Base-by-base conservation (phyloP, 2,113 vertebrate genomes). In the Oreocharis arfaki region DNA sequence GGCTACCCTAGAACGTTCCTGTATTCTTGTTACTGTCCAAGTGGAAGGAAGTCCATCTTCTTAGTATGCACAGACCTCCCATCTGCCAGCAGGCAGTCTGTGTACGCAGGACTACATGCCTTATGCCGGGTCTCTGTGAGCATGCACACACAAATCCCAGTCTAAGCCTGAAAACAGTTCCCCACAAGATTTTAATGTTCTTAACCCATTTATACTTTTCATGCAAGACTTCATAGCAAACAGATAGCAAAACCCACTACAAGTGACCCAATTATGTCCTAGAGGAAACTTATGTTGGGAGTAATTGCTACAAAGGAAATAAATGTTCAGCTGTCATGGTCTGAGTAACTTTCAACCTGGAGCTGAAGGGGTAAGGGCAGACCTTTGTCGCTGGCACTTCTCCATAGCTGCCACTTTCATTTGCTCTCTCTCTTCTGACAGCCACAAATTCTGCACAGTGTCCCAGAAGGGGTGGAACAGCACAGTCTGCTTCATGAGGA, bases 401-500 rank as follows among this genome's bases (percentile, higher is more conserved):
- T 88, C 46, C 27, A 27, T 19, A 73, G 71, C 63, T 85, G 39
- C 64, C 71, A 35, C 60, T 70, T 94, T 41, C 35, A 33, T 76
- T 69, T 87, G 53, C 41, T 57, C 28, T 91, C 59, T 41, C 41
- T 67, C 35, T 88, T 83, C 59, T 1, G 12, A 73, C 59, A 2
- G 3, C 35, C 26, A 39, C 55, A 79, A 69, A 93, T 65, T 30
- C 79, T 33, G 12, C 26, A 44, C 9, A 27, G 30, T 27, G 4
- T 50, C 37, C 47, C 75, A 84, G 63, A 93, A 97, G 59, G 65
- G 59, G 70, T 96, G 84, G 12, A 82, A 94, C 50, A 93, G 37
- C 74, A 84, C 16, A 78, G 53, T 12, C 75, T 44, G 7, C 27
- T 60, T 86, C 68, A 65, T 32, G 63, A 87, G n/a, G 13, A 75